Conservation (phyloP, 2,797 vertebrate species). For the Euthynnus affinis region DNA sequence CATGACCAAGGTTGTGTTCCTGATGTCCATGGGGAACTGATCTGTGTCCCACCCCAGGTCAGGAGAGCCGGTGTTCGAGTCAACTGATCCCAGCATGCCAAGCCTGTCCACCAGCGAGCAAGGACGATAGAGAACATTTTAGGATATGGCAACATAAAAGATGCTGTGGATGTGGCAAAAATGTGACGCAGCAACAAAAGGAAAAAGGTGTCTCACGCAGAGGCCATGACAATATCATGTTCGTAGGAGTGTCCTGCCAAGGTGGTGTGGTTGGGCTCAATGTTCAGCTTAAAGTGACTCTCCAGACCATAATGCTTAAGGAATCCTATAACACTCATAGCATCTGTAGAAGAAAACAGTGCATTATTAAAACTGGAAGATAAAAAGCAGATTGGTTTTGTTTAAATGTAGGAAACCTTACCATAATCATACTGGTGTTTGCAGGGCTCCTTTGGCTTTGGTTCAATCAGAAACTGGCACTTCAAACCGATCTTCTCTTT, state of each 20-base stretch:
- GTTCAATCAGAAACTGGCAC: conserved; percentile 84
- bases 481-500: conserved; percentile 83
- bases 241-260: conserved; percentile 83
- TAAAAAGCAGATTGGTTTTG: background rate
- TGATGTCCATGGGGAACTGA: conserved; percentile 85
- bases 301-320: conserved; percentile 80
- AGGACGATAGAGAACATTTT: background rate
- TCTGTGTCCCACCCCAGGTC: conserved; percentile 84
- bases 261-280: conserved; percentile 85
- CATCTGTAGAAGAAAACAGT: conserved; percentile 61
- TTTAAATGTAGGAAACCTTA: conserved; percentile 19
- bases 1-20: conserved; percentile 82
- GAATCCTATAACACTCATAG: conserved; percentile 83
- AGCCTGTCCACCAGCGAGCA: conserved; percentile 65
- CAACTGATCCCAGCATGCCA: conserved; percentile 84
- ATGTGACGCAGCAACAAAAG: background rate
- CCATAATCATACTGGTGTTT: conserved; percentile 84
- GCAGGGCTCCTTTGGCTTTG: conserved; percentile 83
- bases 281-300: conserved; percentile 82
- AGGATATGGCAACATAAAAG: background rate
- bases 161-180: background rate
- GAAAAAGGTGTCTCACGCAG: conserved; percentile 64
- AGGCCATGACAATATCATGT: conserved; percentile 80
- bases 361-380: background rate
- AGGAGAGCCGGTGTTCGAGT: conserved; percentile 82